Evolutionary conservation across 2,797 vertebrate genomes (phyloP), one percentile per base, ranked within the genome.

Genomic region (Sebastes kiyomatsui): DNA sequence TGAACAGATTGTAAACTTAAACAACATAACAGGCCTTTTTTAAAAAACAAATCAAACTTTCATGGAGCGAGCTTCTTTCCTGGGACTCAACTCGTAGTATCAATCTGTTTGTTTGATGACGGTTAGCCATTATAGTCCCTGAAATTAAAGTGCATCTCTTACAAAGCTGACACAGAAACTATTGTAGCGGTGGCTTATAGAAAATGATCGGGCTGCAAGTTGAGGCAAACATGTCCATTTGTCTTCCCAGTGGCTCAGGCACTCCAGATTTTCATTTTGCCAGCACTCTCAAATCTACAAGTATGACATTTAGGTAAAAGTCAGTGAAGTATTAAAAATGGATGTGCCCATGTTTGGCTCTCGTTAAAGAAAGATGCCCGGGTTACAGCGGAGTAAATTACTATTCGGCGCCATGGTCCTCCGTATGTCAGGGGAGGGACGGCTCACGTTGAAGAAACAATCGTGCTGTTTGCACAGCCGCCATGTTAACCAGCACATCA

Each of bases 301-400:
- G 69, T 69, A 60, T 88, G 90, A 87, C 88, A 92, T 94, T 93
- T 88, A 87, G 80, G 75, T 70, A 83, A 87, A 92, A 91, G 87
- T 84, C 85, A 81, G 18, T 87, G 59, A 79, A 87, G 90, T 80
- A 87, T 87, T 83, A 82, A 90, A 88, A 90, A 92, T 87, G 68
- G 60, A 86, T 67, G 84, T 25, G 72, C 8, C 58, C 30, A 23
- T 75, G 77, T 84, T 82, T 68, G 80, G 77, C 72, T 87, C 83
- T 81, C 72, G 77, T 93, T 90, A 90, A 81, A 62, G 75, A 62
- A 67, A 32, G 38, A 56, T 27, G 65, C 54, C n/a, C 0, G 18
- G 20, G 73, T 74, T 66, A 16, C 67, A 4, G 70, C 27, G 0
- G 72, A 61, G 33, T 49, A 10, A 33, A 92, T 93, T 78, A 92